These are phyloP conservation scores for Myripristis jacobus DNA, from an alignment of 2,797 vertebrate species.

Conservation along the genomic window DNA sequence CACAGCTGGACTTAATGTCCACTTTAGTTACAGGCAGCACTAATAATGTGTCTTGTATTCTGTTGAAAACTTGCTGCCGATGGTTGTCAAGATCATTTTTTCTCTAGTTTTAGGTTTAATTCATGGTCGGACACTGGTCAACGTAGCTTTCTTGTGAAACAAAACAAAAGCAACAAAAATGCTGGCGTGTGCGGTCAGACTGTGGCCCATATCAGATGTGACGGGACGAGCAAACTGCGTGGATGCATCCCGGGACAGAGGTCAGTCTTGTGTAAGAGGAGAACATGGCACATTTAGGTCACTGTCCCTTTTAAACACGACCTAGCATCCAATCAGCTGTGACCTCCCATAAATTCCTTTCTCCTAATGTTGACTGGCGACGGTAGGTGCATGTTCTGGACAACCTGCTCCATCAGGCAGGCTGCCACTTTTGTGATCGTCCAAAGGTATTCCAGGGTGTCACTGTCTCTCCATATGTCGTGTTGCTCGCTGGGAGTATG, in stretches of 20 bases:
- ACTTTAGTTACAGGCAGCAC: too few species aligned
- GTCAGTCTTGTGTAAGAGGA: constrained; percentile 54
- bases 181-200: constrained; percentile 3
- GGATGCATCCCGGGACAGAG: constrained; percentile 38
- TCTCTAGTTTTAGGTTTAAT: too few species aligned
- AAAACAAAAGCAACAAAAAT: neutral
- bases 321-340: constrained; percentile 49
- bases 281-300: constrained; percentile 45
- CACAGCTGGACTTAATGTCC: too few species aligned
- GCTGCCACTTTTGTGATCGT: too few species aligned
- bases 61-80: neutral
- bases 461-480: neutral
- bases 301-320: constrained; percentile 58
- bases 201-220: neutral
- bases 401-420: too few species aligned
- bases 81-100: neutral
- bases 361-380: constrained; percentile 31
- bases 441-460: constrained; percentile 7
- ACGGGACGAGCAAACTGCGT: constrained; percentile 34
- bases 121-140: neutral
- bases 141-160: constrained; percentile 3
- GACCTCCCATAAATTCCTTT: constrained; percentile 44
- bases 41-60: neutral
- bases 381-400: constrained; percentile 10
- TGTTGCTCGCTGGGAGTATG: neutral